Base-by-base conservation (phyloP, 1,140 invertebrate genomes). In the Lepeophtheirus salmonis region DNA sequence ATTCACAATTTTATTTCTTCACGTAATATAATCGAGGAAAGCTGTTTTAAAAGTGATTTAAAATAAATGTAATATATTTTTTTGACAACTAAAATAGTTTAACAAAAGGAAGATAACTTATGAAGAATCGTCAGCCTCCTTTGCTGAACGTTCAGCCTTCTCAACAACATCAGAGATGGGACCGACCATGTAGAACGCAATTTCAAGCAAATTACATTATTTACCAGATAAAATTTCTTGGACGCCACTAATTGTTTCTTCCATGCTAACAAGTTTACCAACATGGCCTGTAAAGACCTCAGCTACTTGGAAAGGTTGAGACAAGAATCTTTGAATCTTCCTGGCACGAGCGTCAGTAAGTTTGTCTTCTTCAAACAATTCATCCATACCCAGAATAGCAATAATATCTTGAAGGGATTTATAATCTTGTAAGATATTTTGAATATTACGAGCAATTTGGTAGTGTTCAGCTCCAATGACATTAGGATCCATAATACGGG, bases 401-500 rank as follows among this genome's bases (percentile, higher is more conserved):
- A 80, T 81, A 67, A 80, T 80, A 70, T 80, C 79, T 68, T 81
- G 79, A 4, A 80, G 73, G 10, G 79, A 81, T 67, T 80, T 81
- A 70, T 80, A 79, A 66, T 81, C 77, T 74, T 77, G 66, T 4
- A 68, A 61, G 56, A 67, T 68, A 60, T 67, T 66, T 66, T 80
- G 77, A 22, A 79, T 78, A 64, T 72, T 71, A 69, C 78, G 71
- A 63, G 78, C 78, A 62, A 77, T 70, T 54, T 68, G 65, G 67
- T 79, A 79, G 67, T 79, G 78, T 57, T 77, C 75, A 14, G 72
- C 66, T 62, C 78, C 78, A 55, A 79, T 77, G 63, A 79, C 71
- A 66, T 78, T 77, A 53, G 76, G 73, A 66, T 79, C 77, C 65
- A 79, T 70, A 64, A 78, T 78, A 75, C 77, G 77, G 53, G 76